Base-by-base conservation (phyloP, 2,113 vertebrate species). In the Gorsachius goisagi region DNA sequence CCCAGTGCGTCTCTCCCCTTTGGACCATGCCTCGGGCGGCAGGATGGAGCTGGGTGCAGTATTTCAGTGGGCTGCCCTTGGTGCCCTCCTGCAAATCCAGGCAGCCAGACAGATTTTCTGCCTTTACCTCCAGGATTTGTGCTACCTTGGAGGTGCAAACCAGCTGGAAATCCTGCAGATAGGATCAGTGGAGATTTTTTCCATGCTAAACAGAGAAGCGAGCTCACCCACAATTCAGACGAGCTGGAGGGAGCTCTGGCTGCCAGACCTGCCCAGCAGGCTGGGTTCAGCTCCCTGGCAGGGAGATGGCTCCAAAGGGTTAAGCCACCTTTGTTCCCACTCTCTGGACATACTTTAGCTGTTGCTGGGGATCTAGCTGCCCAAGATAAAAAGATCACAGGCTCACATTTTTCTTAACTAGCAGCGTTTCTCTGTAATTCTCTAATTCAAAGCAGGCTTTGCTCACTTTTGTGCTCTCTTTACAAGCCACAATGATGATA, bases 371-470 rank as follows among this genome's bases (percentile, higher is more conserved):
- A 52, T 95, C 67, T 85, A 73, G 67, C 63, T 89, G 63, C 56
- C 66, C 45, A 67, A 95, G 93, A 93, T 95, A 96, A 89, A 96
- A 97, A 88, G 94, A 97, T 92, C 90, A 95, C 88, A 92, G n/a
- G 73, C 90, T 95, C 9, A 20, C 58, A 96, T 95, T 97, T 93
- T 97, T 95, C 92, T 95, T 90, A 88, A 95, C 69, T 74, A 92
- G 64, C 86, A 95, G 88, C 11, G 8, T 91, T 96, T 95, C 96
- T 95, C 94, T 89, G 66, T 95, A 96, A 94, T 94, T 96, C 85
- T 71, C 69, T 97, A 97, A 97, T 94, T 95, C 95, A 96, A 97
- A 97, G 89, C 96, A 97, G 97, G 63, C 94, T 96, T 93, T 90
- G 39, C 96, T 96, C 96, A 97, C 95, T 97, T 96, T 90, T 93